Conservation (phyloP, 2,888 invertebrate species). For the Leptinotarsa peninsularis region DNA sequence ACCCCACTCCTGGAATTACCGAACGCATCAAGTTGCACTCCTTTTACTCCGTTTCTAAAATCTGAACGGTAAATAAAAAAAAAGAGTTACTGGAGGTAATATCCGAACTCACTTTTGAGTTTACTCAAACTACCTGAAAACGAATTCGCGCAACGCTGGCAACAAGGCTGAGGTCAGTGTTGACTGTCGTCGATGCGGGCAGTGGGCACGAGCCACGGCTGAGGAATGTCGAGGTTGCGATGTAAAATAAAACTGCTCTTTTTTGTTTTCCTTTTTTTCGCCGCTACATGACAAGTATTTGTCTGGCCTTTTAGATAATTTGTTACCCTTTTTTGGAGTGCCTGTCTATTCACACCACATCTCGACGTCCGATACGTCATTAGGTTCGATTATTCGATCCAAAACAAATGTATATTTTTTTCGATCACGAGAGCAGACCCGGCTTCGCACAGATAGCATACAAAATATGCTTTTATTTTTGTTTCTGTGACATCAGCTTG, state of each 20-base stretch:
- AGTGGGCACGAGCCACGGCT: conserved; percentile 54
- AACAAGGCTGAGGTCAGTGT: conserved; percentile 21
- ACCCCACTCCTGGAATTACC: no score
- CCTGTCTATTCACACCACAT: conserved; percentile 23
- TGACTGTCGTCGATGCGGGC: conserved; percentile 19
- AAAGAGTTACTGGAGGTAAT: no score
- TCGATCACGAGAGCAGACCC: background rate
- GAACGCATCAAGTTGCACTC: no score
- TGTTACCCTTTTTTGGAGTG: conserved; percentile 38
- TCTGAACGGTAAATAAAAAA: no score
- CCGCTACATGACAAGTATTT: conserved; percentile 40
- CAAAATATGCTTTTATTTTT: no score
- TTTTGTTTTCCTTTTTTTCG: conserved; percentile 40
- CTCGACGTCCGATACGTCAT: background rate
- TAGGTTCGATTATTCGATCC: background rate
- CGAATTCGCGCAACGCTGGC: conserved; percentile 5
- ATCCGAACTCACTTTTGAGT: background rate
- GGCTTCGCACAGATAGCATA: no score
- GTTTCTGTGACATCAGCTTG: no score
- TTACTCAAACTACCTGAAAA: background rate
- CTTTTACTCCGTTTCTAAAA: no score
- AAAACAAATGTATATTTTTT: background rate
- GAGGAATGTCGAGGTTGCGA: conserved; percentile 57
- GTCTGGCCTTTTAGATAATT: conserved; percentile 44
- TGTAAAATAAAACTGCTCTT: conserved; percentile 34